These are phyloP conservation scores for Melanerpes formicivorus DNA, from an alignment of 2,113 vertebrate species.

Conservation along the genomic window DNA sequence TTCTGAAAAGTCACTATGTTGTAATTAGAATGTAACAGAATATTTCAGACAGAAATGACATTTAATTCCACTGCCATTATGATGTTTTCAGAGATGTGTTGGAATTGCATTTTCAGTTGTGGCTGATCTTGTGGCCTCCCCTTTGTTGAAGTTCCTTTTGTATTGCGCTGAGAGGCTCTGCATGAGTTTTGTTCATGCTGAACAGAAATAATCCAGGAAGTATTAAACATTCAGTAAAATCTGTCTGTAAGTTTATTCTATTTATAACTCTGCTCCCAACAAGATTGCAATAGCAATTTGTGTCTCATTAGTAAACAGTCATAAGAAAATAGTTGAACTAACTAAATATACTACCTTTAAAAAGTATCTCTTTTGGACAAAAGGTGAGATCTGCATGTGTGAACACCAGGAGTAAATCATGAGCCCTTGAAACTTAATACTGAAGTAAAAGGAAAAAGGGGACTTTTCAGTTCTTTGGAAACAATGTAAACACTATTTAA, in stretches of 20 bases:
- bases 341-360: background rate
- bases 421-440: background rate
- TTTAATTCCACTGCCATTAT: background rate
- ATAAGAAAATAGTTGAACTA: constrained; percentile 46
- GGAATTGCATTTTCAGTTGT: constrained; percentile 1
- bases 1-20: background rate
- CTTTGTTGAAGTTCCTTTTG: constrained; percentile 6
- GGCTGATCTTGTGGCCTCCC: background rate
- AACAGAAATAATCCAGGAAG: constrained; percentile 31
- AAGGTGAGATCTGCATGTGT: background rate
- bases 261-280: constrained; percentile 26
- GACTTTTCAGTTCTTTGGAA: background rate
- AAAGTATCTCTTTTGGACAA: background rate
- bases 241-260: background rate
- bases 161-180: background rate
- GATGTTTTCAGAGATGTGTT: background rate
- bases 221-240: constrained; percentile 45
- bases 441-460: constrained; percentile 11
- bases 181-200: background rate
- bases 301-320: constrained; percentile 41
- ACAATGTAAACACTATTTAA: constrained; percentile 11
- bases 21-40: background rate
- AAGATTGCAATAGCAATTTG: constrained; percentile 31
- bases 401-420: background rate
- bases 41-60: background rate